Evolutionary conservation across 92 coral and sea anemone genomes (phyloP).

Genomic region (Ricordea florida): DNA sequence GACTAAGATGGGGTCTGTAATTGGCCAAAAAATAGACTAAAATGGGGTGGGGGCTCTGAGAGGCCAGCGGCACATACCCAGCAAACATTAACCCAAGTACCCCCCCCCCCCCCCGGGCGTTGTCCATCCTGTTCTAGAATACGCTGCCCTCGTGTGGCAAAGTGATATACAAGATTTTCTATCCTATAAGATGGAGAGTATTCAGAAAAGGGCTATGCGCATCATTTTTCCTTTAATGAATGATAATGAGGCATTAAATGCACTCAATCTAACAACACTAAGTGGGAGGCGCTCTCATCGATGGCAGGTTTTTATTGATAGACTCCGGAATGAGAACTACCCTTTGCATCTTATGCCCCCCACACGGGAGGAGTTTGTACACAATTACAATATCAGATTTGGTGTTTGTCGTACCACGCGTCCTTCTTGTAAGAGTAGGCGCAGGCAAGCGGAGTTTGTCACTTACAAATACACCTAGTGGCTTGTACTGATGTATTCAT

Average conservation of each 20-base stretch:
- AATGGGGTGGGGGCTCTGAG: too few relatives aligned
- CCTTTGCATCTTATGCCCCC: not conserved
- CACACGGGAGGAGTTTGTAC: not conserved
- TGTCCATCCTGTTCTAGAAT: too few relatives aligned
- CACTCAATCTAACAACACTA: too few relatives aligned
- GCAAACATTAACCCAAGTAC: too few relatives aligned
- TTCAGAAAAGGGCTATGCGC: not conserved
- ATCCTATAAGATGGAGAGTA: not conserved
- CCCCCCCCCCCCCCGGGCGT: too few relatives aligned
- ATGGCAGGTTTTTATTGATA: not conserved
- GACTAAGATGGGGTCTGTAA: too few relatives aligned
- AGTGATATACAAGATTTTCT: too few relatives aligned
- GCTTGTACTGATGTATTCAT: not conserved
- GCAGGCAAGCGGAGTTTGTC: not conserved
- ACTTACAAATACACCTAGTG: not conserved
- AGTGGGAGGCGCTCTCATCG: not conserved
- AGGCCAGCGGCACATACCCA: too few relatives aligned
- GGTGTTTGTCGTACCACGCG: not conserved
- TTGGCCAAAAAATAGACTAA: too few relatives aligned
- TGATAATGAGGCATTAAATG: not conserved
- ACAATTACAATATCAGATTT: too few relatives aligned
- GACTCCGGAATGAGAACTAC: not conserved
- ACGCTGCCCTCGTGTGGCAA: too few relatives aligned
- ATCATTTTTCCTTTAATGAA: not conserved
- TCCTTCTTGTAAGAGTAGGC: not conserved